A percentile compares a stretch with the other conserved stretches of the same genome.
Evolutionary conservation across 2,888 invertebrate genomes (phyloP).

Genomic region (Rhabditophanes sp.): DNA sequence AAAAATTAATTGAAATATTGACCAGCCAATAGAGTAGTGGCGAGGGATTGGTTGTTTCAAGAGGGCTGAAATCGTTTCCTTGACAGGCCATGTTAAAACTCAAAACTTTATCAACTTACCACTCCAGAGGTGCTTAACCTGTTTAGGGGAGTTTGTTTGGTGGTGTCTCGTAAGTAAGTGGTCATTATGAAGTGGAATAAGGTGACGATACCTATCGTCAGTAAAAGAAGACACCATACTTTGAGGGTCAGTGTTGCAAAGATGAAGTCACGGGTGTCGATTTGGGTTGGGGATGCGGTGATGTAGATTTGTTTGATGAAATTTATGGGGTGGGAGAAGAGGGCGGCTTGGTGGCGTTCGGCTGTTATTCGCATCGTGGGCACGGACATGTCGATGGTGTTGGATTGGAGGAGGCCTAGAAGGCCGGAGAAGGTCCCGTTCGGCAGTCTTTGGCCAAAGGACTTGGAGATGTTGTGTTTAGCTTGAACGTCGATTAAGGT

Average conservation of each 20-base stretch:
- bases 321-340: constrained; percentile 22
- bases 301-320: constrained; percentile 16
- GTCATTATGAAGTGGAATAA: constrained; percentile 15
- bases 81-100: constrained; percentile 2
- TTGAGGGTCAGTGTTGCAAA: constrained; percentile 16
- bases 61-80: constrained; percentile 21
- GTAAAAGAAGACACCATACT: constrained; percentile 14
- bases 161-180: constrained; percentile 12
- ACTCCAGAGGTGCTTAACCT: constrained; percentile 14
- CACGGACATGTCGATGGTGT: constrained; percentile 22
- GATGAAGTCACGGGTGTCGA: constrained; percentile 20
- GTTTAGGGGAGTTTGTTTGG: constrained; percentile 14
- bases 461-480: constrained; percentile 14
- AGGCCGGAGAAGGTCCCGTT: constrained; percentile 12
- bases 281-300: constrained; percentile 14
- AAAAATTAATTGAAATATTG: constrained; percentile 15
- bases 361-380: constrained; percentile 22
- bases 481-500: constrained; percentile 19
- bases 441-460: constrained; percentile 2
- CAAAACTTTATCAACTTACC: constrained; percentile 5
- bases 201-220: constrained; percentile 14
- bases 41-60: constrained; percentile 18
- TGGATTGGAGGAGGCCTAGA: constrained; percentile 19
- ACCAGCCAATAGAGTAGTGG: constrained; percentile 13
- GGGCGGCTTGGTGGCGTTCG: constrained; percentile 17